Percentiles rank a stretch among this genome's conserved stretches.
These are phyloP conservation scores for Cabera pusaria DNA, from an alignment of 2,888 invertebrate species.

Conservation along the genomic window DNA sequence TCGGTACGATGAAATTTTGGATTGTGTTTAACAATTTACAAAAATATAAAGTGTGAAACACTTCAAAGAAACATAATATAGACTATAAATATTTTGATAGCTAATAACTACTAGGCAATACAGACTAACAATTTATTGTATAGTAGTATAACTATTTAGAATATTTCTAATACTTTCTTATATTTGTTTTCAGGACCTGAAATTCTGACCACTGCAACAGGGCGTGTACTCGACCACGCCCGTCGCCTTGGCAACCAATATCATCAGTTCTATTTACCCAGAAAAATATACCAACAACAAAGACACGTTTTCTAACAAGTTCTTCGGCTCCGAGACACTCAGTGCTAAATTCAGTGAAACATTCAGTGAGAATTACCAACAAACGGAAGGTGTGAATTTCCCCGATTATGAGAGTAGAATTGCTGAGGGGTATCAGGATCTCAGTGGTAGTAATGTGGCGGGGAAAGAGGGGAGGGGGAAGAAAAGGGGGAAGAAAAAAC, in stretches of 20 bases:
- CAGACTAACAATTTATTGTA: no score
- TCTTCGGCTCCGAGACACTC: constrained; percentile 68
- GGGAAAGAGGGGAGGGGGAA: constrained; percentile 47
- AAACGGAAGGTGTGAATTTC: constrained; percentile 62
- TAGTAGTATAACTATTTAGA: no score
- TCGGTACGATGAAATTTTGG: no score
- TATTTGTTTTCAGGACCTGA: constrained; percentile 79
- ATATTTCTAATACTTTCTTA: no score
- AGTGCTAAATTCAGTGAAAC: constrained; percentile 64
- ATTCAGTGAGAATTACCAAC: constrained; percentile 67
- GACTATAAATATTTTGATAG: no score
- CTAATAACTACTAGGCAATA: no score
- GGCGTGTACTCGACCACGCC: constrained; percentile 67
- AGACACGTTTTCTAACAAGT: constrained; percentile 52
- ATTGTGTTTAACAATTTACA: no score
- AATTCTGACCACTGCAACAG: constrained; percentile 84
- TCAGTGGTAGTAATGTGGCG: constrained; percentile 61
- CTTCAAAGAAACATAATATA: no score
- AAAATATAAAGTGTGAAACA: no score
- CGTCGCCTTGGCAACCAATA: constrained; percentile 69
- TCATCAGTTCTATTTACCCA: constrained; percentile 69
- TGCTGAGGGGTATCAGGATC: constrained; percentile 66
- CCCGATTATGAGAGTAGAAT: constrained; percentile 58
- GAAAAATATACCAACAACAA: constrained; percentile 67
- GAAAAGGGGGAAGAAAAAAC: constrained; percentile 54